Evolutionary conservation across 2,797 vertebrate genomes (phyloP).

Genomic region (Clarias platycephalus): DNA sequence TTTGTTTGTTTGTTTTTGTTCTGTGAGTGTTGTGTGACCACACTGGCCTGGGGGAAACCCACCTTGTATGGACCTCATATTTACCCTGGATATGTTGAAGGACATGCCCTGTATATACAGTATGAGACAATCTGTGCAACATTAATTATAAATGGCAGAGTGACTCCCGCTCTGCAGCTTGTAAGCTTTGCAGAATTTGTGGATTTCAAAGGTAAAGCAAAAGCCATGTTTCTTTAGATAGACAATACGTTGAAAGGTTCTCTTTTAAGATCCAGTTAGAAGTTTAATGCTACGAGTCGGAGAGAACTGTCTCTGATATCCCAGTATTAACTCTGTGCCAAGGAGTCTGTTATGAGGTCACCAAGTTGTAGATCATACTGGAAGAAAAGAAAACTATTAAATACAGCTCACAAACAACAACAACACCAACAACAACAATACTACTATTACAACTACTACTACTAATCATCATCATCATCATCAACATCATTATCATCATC

Average conservation of each 20-base stretch:
- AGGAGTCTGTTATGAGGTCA: conserved; percentile 86
- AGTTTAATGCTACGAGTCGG: conserved; percentile 46
- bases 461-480: too few relatives aligned
- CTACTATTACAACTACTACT: background rate
- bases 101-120: background rate
- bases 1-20: background rate
- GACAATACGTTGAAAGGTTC: background rate
- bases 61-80: background rate
- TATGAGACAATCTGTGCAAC: background rate
- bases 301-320: conserved; percentile 52
- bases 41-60: conserved; percentile 53
- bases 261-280: conserved; percentile 2
- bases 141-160: background rate
- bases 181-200: background rate
- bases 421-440: background rate
- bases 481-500: too few relatives aligned
- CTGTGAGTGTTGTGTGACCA: conserved; percentile 47
- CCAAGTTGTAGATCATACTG: conserved; percentile 97
- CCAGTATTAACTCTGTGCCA: conserved; percentile 47
- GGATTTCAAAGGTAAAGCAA: background rate
- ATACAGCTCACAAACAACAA: conserved; percentile 42
- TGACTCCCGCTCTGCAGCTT: too few relatives aligned
- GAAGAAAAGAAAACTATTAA: conserved; percentile 67
- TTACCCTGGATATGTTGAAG: background rate
- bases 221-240: background rate